Evolutionary conservation across 2,888 invertebrate genomes (phyloP).

Genomic region (Endomychus coccineus): DNA sequence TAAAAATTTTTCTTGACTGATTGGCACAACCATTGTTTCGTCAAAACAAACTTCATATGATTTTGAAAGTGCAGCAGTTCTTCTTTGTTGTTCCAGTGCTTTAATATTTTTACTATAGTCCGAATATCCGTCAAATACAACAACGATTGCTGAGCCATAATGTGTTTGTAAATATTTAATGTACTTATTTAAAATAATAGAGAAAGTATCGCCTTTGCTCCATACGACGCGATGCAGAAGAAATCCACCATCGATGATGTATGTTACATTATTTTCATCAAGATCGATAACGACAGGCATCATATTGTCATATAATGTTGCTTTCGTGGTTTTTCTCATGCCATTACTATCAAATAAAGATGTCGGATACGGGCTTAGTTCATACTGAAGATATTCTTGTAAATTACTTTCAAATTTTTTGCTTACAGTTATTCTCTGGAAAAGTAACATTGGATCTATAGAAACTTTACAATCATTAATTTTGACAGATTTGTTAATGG

Average conservation of each 20-base stretch:
- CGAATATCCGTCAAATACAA: slow-evolving; percentile 36
- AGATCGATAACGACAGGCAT: too few relatives aligned
- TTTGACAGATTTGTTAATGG: slow-evolving; percentile 19
- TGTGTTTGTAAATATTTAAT: slow-evolving; percentile 26
- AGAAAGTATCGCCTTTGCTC: slow-evolving; percentile 11
- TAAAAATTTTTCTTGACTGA: slow-evolving; percentile 27
- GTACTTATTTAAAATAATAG: slow-evolving; percentile 25
- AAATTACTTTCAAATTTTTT: slow-evolving; percentile 27
- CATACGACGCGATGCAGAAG: slow-evolving; percentile 19
- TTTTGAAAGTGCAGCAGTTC: too few relatives aligned
- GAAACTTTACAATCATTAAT: slow-evolving; percentile 21
- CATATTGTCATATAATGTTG: slow-evolving; percentile 12
- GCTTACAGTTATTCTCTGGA: slow-evolving; percentile 24
- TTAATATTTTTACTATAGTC: too few relatives aligned
- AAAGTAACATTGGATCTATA: slow-evolving; percentile 21
- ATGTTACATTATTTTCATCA: too few relatives aligned
- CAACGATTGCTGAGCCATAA: slow-evolving; percentile 26
- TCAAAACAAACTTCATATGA: slow-evolving; percentile 36
- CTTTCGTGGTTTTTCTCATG: too few relatives aligned
- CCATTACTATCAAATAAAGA: slow-evolving; percentile 21
- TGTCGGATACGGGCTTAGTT: slow-evolving; percentile 21
- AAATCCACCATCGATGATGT: slow-evolving; percentile 19
- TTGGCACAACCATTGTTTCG: slow-evolving; percentile 31
- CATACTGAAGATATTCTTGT: slow-evolving; percentile 22
- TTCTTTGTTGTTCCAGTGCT: too few relatives aligned